Base-by-base conservation (phyloP, 92 coral and sea anemone species). In the Heliopora coerulea region DNA sequence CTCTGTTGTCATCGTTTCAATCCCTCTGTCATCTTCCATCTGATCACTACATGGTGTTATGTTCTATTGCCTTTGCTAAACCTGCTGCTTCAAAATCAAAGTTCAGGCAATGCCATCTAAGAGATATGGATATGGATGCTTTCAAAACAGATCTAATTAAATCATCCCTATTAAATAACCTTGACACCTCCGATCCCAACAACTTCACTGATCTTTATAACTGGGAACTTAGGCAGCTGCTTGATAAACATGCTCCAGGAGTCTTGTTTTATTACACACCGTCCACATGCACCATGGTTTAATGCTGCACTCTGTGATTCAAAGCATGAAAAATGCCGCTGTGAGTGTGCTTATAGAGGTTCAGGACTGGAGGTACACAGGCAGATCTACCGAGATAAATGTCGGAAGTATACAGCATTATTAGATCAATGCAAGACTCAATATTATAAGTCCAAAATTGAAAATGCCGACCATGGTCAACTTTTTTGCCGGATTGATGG, bases 301-400 rank as follows among this genome's bases (percentile, higher is more conserved):
- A 50, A 5, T 5, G 6, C 58, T 78, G 44, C 57, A 9, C 59
- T 83, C 32, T 72, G 78, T 14, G 42, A 8, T 9, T 18, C 76
- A 28, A 83, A 79, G 65, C 59, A 80, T 13, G 84, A 78, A 50
- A 73, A 59, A 65, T 75, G 89, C 1, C 59, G 78, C 15, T 25
- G 65, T 66, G 81, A 82, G 61, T 67, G 79, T 2, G 62, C 23
- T 33, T 86, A 65, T 31, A 58, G 60, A 19, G 25, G 52, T 0
- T 68, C 89, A n/a, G 64, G 83, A 26, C 76, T 85, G 0, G 83
- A 25, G 25, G 83, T 85, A 24, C 83, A 85, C 62, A 64, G 67
- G 31, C 69, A 77, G 34, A 86, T 86, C 8, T 82, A 41, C 40
- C 42, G 34, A 3, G 66, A 77, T 5, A 48, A 69, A 49, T 73